These are phyloP conservation scores for Nomada hirtipes DNA, from an alignment of 2,888 invertebrate species.

Conservation along the genomic window DNA sequence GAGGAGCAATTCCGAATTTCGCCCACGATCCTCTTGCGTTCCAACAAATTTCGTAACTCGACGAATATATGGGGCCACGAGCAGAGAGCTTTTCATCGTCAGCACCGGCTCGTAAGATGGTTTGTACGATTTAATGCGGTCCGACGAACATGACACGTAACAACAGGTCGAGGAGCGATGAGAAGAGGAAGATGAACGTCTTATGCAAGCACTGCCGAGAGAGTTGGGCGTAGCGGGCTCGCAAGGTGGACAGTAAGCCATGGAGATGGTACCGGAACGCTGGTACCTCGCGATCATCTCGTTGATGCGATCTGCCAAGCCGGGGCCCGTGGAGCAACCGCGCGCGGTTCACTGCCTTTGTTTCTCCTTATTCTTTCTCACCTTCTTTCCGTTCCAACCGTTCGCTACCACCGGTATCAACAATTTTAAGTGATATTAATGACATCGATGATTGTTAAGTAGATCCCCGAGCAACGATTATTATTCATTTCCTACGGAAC, in stretches of 20 bases:
- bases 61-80: conserved; percentile 18
- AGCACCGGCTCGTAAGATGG: conserved; percentile 42
- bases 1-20: too few species aligned
- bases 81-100: conserved; percentile 42
- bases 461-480: background rate
- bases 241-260: conserved; percentile 59
- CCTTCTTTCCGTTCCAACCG: conserved; percentile 9
- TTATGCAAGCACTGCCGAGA: conserved; percentile 54
- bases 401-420: background rate
- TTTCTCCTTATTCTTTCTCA: conserved; percentile 45
- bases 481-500: background rate
- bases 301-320: conserved; percentile 76
- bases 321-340: conserved; percentile 60
- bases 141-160: conserved; percentile 57
- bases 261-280: conserved; percentile 50
- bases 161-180: conserved; percentile 51
- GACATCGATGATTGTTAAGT: conserved; percentile 24
- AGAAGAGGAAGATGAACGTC: conserved; percentile 53
- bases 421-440: conserved; percentile 30
- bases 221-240: conserved; percentile 41
- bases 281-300: conserved; percentile 77
- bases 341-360: conserved; percentile 47
- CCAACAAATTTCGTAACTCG: background rate
- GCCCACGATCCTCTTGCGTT: background rate
- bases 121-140: conserved; percentile 63